phyloP scores from a whole-genome alignment of 2,797 vertebrate genomes.

The Halcyon badia region DNA sequence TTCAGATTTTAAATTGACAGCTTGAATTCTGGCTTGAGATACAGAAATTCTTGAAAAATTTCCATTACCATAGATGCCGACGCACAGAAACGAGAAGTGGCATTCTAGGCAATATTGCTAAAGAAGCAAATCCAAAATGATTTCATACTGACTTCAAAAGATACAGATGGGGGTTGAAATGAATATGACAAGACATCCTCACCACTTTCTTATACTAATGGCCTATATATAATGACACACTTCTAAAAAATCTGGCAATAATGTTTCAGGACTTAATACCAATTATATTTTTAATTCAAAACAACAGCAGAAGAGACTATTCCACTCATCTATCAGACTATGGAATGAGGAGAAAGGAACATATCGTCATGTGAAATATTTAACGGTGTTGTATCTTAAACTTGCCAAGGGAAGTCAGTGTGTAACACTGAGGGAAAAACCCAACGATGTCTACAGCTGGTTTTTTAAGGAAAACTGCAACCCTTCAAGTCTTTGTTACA shows the following conservation, averaged over 20 bases:
- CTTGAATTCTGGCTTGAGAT: neutral
- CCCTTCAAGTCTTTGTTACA: conserved; percentile 46
- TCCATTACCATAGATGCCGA: neutral
- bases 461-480: conserved; percentile 38
- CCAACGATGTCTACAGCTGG: neutral
- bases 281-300: neutral
- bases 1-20: neutral
- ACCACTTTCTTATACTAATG: neutral
- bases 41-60: neutral
- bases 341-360: neutral
- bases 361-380: neutral
- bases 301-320: neutral
- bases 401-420: neutral
- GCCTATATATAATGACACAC: neutral
- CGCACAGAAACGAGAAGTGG: neutral
- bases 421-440: neutral
- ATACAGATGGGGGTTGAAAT: conserved; percentile 3
- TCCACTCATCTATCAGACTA: neutral
- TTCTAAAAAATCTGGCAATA: neutral
- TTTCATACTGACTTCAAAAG: neutral
- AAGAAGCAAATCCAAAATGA: neutral
- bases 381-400: neutral
- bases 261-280: neutral
- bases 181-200: neutral
- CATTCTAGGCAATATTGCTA: neutral